A percentile compares a stretch with the other conserved stretches of the same genome.
Conservation (phyloP, 2,113 vertebrate species). For the Seriola quinqueradiata region DNA sequence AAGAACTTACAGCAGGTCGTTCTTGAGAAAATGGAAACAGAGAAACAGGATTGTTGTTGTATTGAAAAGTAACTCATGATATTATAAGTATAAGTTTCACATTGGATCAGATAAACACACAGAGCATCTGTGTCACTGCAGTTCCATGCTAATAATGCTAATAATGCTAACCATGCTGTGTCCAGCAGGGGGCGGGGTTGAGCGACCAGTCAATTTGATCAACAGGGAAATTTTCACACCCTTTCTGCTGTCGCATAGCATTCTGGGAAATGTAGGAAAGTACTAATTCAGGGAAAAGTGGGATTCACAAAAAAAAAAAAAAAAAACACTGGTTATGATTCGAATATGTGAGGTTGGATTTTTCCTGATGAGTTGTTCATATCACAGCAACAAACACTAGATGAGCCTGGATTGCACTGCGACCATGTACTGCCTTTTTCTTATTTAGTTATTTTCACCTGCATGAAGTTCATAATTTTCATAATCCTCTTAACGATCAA, state of each 20-base stretch:
- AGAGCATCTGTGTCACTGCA: no score
- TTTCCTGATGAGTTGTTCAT: conserved; percentile 19
- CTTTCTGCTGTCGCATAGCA: conserved; percentile 14
- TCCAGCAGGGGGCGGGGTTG: no score
- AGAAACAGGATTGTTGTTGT: background rate
- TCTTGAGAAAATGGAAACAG: no score
- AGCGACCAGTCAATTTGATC: background rate
- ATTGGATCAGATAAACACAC: background rate
- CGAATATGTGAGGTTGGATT: conserved; percentile 39
- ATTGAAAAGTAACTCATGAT: no score
- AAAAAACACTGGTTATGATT: background rate
- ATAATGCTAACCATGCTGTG: background rate
- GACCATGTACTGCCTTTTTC: conserved; percentile 57
- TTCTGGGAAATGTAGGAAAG: conserved; percentile 55
- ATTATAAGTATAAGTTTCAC: background rate
- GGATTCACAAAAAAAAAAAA: background rate
- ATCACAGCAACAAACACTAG: conserved; percentile 27
- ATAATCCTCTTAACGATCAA: conserved; percentile 19
- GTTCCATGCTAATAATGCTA: background rate
- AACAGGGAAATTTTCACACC: background rate
- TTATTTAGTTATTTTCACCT: conserved; percentile 13
- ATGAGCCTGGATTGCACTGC: conserved; percentile 27
- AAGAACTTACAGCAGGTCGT: background rate
- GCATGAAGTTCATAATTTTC: conserved; percentile 43
- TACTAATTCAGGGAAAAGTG: background rate